These are phyloP conservation scores for Himantopus leucocephalus DNA, from an alignment of 2,113 vertebrate species.

Conservation along the genomic window DNA sequence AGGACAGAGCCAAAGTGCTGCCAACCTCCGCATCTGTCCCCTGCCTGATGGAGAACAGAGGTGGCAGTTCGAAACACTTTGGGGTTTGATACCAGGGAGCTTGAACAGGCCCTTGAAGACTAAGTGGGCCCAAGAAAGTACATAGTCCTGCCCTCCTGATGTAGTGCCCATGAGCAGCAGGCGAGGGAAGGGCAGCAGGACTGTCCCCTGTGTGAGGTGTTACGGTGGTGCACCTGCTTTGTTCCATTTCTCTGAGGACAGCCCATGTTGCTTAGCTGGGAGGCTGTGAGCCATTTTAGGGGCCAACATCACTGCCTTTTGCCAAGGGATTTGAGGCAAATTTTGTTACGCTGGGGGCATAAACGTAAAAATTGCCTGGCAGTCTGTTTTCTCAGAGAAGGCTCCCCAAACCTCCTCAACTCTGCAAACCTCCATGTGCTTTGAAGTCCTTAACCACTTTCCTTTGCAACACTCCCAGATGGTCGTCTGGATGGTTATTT, in stretches of 20 bases:
- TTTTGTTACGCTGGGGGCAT: not conserved
- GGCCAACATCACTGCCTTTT: not conserved
- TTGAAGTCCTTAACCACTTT: not conserved
- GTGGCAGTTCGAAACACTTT: not conserved
- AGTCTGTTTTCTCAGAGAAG: not conserved
- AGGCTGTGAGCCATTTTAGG: not conserved
- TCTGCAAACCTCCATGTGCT: not conserved
- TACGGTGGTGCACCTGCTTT: not conserved
- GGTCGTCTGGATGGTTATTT: not conserved
- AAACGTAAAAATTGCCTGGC: not conserved
- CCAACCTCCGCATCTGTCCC: not conserved
- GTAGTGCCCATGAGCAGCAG: not conserved
- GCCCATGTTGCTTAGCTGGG: not conserved
- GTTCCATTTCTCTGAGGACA: not conserved
- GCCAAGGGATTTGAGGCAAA: fast-evolving
- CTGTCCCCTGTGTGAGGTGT: not conserved
- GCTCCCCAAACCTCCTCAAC: not conserved
- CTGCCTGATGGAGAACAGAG: not conserved
- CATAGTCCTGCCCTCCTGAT: not conserved
- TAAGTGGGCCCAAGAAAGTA: not conserved
- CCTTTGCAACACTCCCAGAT: not conserved
- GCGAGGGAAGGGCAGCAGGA: not conserved
- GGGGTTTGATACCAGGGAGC: not conserved
- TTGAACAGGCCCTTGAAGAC: not conserved
- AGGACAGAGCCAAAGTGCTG: not conserved